Base-by-base conservation (phyloP, 1,140 invertebrate genomes). In the Microplitis mediator region DNA sequence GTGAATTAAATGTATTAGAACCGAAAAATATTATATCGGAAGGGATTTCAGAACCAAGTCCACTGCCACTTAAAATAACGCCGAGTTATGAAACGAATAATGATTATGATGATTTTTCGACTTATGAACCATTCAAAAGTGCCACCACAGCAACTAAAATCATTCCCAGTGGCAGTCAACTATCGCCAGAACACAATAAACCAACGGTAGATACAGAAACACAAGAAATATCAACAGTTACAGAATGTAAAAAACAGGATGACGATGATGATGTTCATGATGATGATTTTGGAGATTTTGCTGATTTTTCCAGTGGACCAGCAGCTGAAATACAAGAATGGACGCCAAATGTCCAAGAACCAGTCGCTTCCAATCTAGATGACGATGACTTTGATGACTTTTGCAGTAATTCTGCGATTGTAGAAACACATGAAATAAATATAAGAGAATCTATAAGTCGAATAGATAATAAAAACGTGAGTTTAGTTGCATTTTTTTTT, bases 311-410 rank as follows among this genome's bases (percentile, higher is more conserved):
- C 3, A 74, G 67, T 62, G 73, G 61, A 65, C 52, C 76, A 34
- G 32, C 35, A 8, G 66, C 51, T 39, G 14, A 51, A 13, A 34
- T 16, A 4, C 56, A 74, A 32, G 67, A 68, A 58, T 71, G 72
- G 71, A 67, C 74, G 0, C 23, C 64, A 23, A 69, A 68, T 54
- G 14, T 61, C 3, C 52, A 68, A 39, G 5, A 54, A 5, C 39
- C 69, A 66, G 32, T 52, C 14, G 14, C 16, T 4, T 11, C 65
- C 61, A 69, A 78, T 60, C 75, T 81, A 60, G 77, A 80, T 35
- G 82, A 87, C 78, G 87, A 90, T 80, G 39, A 45, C 8, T 91
- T 91, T 83, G 86, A 88, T 75, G 89, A 91, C 79, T 89, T 90
- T 61, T 84, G 88, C 71, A 77, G 77, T 72, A 81, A 80, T 52